Evolutionary conservation across 2,113 vertebrate species (phyloP), one percentile per base, ranked within the genome.

Genomic region (Charadrius vociferus): DNA sequence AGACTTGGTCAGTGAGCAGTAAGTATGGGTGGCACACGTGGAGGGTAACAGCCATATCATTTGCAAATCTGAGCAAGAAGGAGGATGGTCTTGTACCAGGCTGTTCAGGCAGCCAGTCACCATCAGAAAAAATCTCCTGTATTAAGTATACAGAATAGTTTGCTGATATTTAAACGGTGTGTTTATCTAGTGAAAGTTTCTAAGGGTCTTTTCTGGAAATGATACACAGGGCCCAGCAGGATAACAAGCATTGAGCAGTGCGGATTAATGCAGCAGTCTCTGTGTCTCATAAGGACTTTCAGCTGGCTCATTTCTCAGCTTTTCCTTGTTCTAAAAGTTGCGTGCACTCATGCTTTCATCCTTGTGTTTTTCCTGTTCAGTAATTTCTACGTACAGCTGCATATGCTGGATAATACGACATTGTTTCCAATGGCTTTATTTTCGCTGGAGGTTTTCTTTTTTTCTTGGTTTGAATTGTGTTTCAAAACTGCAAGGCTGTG

Each of bases 141-240:
- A 3, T 61, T 45, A 45, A 58, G 10, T 18, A 16, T 19, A 20
- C 16, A 36, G 21, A 68, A 52, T 18, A 66, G 22, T 39, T 55
- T 90, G 7, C 11, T 85, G 62, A 7, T 41, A 34, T 18, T 94
- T 71, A 84, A 92, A 39, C 3, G 5, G 4, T 59, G 7, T 91
- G 26, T 91, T 93, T 90, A 29, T 81, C 83, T 90, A 81, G 86
- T 81, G 79, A 68, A 63, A 13, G 29, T 83, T 95, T 97, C 75
- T 86, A 50, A 86, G 83, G 45, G 20, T 45, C 39, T 83, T 61
- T 86, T 91, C 79, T 74, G 91, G 61, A 83, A 83, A 49, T 84
- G 52, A 47, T 63, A 71, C 79, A 49, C 78, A 67, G 79, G 81
- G 58, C 70, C 80, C 67, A 81, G 85, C 65, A 43, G 72, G 22